These are phyloP conservation scores for Hippopotamyrus pictus DNA, from an alignment of 2,797 vertebrate genomes.

Conservation along the genomic window DNA sequence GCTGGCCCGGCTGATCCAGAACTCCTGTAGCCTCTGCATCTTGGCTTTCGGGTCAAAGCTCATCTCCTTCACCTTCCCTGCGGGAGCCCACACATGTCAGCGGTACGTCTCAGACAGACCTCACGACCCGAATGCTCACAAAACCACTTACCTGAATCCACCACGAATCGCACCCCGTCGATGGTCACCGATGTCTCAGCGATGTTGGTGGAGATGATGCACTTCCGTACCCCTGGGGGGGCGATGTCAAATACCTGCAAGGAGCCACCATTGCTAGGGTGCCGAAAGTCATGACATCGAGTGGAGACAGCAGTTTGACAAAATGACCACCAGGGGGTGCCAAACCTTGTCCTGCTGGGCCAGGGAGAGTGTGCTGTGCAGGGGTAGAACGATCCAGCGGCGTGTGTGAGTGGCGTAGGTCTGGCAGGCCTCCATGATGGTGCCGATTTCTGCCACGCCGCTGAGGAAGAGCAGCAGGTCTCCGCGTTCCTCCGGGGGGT, in stretches of 20 bases:
- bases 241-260: constrained; percentile 80
- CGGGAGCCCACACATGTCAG: background rate
- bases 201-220: constrained; percentile 90
- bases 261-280: background rate
- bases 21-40: constrained; percentile 87
- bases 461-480: constrained; percentile 89
- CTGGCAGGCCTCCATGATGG: constrained; percentile 76
- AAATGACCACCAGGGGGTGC: background rate
- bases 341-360: constrained; percentile 82
- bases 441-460: constrained; percentile 77
- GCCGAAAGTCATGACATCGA: background rate
- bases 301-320: background rate
- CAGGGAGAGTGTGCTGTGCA: constrained; percentile 84
- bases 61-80: constrained; percentile 94
- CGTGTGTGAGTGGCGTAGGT: constrained; percentile 70
- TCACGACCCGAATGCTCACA: background rate
- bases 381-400: constrained; percentile 79
- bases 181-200: constrained; percentile 92
- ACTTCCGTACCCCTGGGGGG: constrained; percentile 81
- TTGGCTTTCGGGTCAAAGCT: constrained; percentile 85
- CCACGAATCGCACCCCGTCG: constrained; percentile 84
- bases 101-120: background rate
- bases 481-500: constrained; percentile 76
- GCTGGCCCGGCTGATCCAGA: constrained; percentile 92
- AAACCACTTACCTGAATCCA: constrained; percentile 73